Conservation (phyloP, 2,888 invertebrate species). For the Selenia dentaria region DNA sequence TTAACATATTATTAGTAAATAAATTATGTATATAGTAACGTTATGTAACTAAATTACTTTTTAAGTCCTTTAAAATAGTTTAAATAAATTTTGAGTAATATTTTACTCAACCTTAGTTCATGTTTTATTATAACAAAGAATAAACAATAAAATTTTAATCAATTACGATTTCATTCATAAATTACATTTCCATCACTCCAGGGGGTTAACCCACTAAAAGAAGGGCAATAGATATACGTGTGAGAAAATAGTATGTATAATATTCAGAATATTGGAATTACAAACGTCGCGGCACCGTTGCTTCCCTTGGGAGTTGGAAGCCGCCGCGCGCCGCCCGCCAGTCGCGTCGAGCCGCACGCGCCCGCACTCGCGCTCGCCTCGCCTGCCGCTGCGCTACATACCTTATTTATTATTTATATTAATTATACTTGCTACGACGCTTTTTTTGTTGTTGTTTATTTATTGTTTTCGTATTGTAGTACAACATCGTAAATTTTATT, state of each 20-base stretch:
- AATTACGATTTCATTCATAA: constrained; percentile 21
- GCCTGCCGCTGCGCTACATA: constrained; percentile 46
- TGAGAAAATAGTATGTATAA: constrained; percentile 73
- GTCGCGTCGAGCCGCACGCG: constrained; percentile 36
- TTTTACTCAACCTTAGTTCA: no score
- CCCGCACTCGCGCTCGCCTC: constrained; percentile 42
- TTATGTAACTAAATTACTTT: no score
- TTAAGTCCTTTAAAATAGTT: no score
- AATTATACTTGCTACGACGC: constrained; percentile 58
- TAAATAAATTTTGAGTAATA: no score
- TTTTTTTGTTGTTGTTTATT: constrained; percentile 50
- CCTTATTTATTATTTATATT: constrained; percentile 77
- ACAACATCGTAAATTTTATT: constrained; percentile 27
- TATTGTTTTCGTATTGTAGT: constrained; percentile 32
- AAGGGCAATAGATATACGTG: constrained; percentile 49
- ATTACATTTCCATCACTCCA: constrained; percentile 35
- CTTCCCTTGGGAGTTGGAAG: constrained; percentile 46
- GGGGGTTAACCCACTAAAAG: constrained; percentile 47
- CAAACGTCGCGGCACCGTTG: constrained; percentile 38
- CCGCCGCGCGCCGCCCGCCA: no score
- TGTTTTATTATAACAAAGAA: constrained; percentile 4
- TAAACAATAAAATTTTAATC: constrained; percentile 9
- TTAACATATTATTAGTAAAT: no score
- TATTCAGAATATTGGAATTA: constrained; percentile 72
- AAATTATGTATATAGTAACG: no score